Conservation (phyloP, 2,113 vertebrate genomes). For the Odocoileus virginianus region DNA sequence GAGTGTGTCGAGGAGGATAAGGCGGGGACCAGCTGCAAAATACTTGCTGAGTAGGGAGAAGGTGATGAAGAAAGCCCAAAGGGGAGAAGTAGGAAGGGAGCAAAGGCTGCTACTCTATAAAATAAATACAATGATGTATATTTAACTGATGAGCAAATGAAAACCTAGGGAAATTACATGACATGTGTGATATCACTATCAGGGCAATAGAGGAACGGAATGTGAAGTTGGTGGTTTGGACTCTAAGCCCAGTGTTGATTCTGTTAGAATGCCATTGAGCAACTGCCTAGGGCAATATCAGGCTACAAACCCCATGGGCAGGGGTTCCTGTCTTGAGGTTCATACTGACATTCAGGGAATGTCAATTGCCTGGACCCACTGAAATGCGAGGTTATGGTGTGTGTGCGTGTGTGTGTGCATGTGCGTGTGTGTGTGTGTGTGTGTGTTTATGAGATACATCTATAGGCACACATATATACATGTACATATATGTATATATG, state of each 20-base stretch:
- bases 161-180: not conserved
- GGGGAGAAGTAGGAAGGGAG: not conserved
- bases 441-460: not conserved
- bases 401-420: not conserved
- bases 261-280: not conserved
- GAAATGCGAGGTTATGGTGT: not conserved
- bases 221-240: not conserved
- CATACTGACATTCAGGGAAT: not conserved
- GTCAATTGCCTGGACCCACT: not conserved
- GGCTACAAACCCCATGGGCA: not conserved
- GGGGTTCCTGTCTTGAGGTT: not conserved
- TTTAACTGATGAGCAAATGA: not conserved
- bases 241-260: not conserved
- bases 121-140: not conserved
- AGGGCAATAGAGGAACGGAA: too few relatives aligned
- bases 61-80: not conserved
- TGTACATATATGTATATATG: not conserved
- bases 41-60: not conserved
- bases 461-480: too few relatives aligned
- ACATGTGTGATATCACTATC: not conserved
- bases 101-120: not conserved
- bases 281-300: not conserved
- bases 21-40: not conserved
- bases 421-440: not conserved
- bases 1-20: not conserved